Percentiles rank a stretch among this genome's conserved stretches.
These are phyloP conservation scores for Bubo bubo DNA, from an alignment of 2,113 vertebrate genomes.

Conservation along the genomic window DNA sequence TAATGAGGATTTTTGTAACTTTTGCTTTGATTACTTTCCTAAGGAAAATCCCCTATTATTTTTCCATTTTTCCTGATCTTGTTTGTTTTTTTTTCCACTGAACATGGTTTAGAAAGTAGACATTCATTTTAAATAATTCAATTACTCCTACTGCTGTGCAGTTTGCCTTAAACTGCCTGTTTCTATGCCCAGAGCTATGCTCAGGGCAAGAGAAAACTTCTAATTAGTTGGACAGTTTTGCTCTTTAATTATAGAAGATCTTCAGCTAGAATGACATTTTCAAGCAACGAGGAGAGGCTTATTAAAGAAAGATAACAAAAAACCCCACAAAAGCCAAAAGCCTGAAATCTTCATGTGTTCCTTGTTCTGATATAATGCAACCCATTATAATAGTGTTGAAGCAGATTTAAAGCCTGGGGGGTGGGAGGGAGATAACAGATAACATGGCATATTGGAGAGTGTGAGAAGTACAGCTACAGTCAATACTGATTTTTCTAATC, in stretches of 20 bases:
- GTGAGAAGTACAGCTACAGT: not conserved
- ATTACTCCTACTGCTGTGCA: not conserved
- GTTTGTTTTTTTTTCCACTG: not conserved
- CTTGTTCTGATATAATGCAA: not conserved
- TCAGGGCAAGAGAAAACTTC: constrained; percentile 48
- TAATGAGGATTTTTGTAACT: not conserved
- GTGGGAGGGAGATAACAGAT: not conserved
- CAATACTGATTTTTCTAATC: constrained; percentile 7
- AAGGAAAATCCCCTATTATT: not conserved
- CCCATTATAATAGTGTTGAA: not conserved
- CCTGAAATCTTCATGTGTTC: not conserved
- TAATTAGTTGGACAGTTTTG: constrained; percentile 62
- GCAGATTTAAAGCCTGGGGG: not conserved
- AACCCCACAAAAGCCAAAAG: not conserved
- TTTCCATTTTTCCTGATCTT: not conserved
- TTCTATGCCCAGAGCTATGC: constrained; percentile 50
- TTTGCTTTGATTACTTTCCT: not conserved
- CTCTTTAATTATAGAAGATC: constrained; percentile 63
- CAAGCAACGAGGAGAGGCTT: not conserved
- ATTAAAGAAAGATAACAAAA: constrained; percentile 16
- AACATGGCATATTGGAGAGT: not conserved
- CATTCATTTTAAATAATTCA: constrained; percentile 67
- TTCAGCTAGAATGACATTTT: constrained; percentile 49
- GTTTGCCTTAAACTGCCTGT: constrained; percentile 50
- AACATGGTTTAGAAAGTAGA: not conserved